These are phyloP conservation scores for Lepisosteus osseus DNA, from an alignment of 2,113 vertebrate species.

Conservation along the genomic window DNA sequence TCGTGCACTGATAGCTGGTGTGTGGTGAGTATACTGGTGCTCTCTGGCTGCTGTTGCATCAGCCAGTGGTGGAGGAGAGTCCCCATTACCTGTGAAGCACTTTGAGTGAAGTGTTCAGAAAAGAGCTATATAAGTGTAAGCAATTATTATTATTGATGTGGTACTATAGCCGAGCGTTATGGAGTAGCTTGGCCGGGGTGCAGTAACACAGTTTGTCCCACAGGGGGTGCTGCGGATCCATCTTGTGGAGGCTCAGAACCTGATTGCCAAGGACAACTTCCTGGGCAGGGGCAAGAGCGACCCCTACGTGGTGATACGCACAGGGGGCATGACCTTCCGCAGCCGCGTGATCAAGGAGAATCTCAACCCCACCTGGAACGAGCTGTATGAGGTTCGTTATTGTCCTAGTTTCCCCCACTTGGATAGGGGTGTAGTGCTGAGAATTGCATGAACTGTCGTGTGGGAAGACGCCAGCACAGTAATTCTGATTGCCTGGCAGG, in stretches of 20 bases:
- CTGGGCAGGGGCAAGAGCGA: constrained; percentile 89
- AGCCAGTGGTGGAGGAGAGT: too few relatives aligned
- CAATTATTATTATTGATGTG: too few relatives aligned
- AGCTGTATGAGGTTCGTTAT: constrained; percentile 77
- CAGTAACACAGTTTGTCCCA: constrained; percentile 25
- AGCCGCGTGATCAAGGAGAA: constrained; percentile 84
- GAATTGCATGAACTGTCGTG: not conserved
- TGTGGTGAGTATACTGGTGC: too few relatives aligned
- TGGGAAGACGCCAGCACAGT: too few relatives aligned
- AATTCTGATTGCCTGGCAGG: constrained; percentile 50
- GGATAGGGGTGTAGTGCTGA: not conserved
- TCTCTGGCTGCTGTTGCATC: too few relatives aligned
- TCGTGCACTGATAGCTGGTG: too few relatives aligned
- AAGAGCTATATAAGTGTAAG: too few relatives aligned
- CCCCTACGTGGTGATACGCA: constrained; percentile 81
- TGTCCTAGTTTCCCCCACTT: too few relatives aligned
- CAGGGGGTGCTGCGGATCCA: constrained; percentile 83
- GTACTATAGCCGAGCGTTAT: too few relatives aligned
- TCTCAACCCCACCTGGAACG: constrained; percentile 85
- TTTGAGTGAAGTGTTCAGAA: too few relatives aligned
- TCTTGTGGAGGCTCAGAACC: constrained; percentile 78
- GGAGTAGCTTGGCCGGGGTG: not conserved
- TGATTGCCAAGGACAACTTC: constrained; percentile 88
- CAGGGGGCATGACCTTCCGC: constrained; percentile 73
- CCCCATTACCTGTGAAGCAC: too few relatives aligned